Percentiles rank a stretch among this genome's conserved stretches.
Evolutionary conservation across 2,797 vertebrate species (phyloP).

Genomic region (Diplodus sargus): DNA sequence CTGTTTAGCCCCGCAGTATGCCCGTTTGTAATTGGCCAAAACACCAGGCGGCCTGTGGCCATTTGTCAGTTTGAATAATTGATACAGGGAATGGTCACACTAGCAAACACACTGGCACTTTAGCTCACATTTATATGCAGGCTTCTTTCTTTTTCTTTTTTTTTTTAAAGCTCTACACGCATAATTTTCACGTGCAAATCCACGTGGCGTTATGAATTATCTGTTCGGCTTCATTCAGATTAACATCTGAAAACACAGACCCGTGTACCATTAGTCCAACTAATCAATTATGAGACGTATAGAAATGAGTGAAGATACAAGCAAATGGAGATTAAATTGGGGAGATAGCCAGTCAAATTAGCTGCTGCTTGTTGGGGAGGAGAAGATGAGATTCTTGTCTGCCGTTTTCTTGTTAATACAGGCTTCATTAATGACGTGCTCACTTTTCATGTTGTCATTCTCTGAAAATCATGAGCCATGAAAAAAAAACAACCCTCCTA

Average conservation of each 20-base stretch:
- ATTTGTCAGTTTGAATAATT: constrained; percentile 86
- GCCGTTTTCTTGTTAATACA: constrained; percentile 66
- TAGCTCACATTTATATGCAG: constrained; percentile 59
- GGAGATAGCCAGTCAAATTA: constrained; percentile 80
- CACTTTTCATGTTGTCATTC: constrained; percentile 65
- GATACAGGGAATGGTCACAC: constrained; percentile 76
- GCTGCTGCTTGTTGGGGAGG: constrained; percentile 77
- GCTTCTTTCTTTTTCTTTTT: constrained; percentile 36
- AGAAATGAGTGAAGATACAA: constrained; percentile 77
- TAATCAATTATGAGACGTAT: constrained; percentile 78
- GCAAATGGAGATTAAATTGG: constrained; percentile 76
- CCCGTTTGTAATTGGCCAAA: constrained; percentile 84
- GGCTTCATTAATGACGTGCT: constrained; percentile 72
- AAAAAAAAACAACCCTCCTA: constrained; percentile 31
- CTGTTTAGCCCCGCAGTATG: constrained; percentile 81
- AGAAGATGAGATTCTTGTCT: constrained; percentile 79
- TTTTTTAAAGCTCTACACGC: constrained; percentile 4
- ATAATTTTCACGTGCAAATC: constrained; percentile 29
- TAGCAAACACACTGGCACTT: constrained; percentile 65
- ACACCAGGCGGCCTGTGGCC: constrained; percentile 79
- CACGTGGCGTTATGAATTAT: constrained; percentile 65
- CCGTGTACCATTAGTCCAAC: constrained; percentile 72
- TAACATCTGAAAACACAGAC: constrained; percentile 75
- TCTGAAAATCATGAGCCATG: constrained; percentile 56
- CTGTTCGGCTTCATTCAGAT: constrained; percentile 68